Evolutionary conservation across 1,140 invertebrate genomes (phyloP), one percentile per base, ranked within the genome.

Genomic region (Popillia japonica): DNA sequence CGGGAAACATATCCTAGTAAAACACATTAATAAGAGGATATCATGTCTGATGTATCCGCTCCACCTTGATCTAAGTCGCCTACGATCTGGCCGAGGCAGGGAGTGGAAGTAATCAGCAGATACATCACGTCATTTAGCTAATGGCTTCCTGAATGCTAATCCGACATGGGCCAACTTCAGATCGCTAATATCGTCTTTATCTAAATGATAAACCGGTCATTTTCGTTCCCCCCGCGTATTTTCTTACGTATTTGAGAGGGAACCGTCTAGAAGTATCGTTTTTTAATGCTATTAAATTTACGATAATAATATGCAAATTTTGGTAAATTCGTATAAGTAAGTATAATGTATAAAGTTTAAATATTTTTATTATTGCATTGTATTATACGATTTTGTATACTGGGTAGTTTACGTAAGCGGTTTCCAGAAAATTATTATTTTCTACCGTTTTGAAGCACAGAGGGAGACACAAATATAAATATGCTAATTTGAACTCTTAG

Each of bases 111-210:
- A 84, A 84, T 85, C 83, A 85, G 81, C 79, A 83, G 83, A 85
- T 84, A 83, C 83, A 84, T 84, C 83, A 85, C 82, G 82, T 84
- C 84, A 85, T 85, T 85, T 85, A 82, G 83, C 83, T 85, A 85
- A 85, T 85, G 84, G 84, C 82, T 84, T 85, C 84, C 84, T 84
- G 84, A 84, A 85, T 85, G 83, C 79, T 85, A 85, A 85, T 85
- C 83, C 84, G 78, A 78, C 79, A 84, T 84, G 80, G 81, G 75
- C 78, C 78, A 61, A 78, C 72, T 76, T 74, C 72, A 68, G 79
- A 80, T 78, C 77, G 75, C 77, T 80, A 80, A 78, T 80, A 78
- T 78, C 74, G 44, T 75, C 78, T 80, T 78, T 80, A 80, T 80
- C 79, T 78, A 68, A 78, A 76, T 76, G 75, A 74, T 74, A 74